Conservation (phyloP, 2,797 vertebrate genomes). For the Dallia pectoralis region DNA sequence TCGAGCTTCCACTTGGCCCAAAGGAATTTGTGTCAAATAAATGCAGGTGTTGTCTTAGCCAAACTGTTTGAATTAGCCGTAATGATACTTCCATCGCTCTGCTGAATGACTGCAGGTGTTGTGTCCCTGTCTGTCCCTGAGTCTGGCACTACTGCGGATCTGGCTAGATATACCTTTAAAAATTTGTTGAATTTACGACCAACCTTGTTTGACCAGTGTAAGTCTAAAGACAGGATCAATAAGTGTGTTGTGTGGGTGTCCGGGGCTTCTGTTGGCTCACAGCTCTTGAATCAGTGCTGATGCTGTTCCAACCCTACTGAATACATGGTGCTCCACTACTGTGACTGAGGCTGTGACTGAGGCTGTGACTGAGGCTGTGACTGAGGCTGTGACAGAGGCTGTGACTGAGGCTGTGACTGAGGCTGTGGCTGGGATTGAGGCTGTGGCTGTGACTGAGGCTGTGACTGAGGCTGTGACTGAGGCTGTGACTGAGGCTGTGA, state of each 20-base stretch:
- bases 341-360: slow-evolving; percentile 12
- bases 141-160: slow-evolving; percentile 29
- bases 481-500: too few relatives aligned
- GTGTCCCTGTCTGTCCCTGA: slow-evolving; percentile 22
- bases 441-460: too few relatives aligned
- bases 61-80: slow-evolving; percentile 1
- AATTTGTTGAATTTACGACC: slow-evolving; percentile 45
- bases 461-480: too few relatives aligned
- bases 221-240: slow-evolving; percentile 62
- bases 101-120: slow-evolving; percentile 39
- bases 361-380: too few relatives aligned
- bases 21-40: slow-evolving; percentile 9
- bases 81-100: neutral
- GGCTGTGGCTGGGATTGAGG: too few relatives aligned
- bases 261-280: slow-evolving; percentile 49
- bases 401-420: too few relatives aligned
- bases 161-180: slow-evolving; percentile 43
- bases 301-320: slow-evolving; percentile 66
- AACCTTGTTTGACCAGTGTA: slow-evolving; percentile 34
- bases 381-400: too few relatives aligned
- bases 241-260: slow-evolving; percentile 59
- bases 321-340: slow-evolving; percentile 57
- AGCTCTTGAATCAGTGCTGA: slow-evolving; percentile 65
- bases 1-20: too few relatives aligned
- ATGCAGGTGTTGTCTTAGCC: slow-evolving; percentile 42